Conservation (phyloP, 2,797 vertebrate species). For the Rhincodon typus region DNA sequence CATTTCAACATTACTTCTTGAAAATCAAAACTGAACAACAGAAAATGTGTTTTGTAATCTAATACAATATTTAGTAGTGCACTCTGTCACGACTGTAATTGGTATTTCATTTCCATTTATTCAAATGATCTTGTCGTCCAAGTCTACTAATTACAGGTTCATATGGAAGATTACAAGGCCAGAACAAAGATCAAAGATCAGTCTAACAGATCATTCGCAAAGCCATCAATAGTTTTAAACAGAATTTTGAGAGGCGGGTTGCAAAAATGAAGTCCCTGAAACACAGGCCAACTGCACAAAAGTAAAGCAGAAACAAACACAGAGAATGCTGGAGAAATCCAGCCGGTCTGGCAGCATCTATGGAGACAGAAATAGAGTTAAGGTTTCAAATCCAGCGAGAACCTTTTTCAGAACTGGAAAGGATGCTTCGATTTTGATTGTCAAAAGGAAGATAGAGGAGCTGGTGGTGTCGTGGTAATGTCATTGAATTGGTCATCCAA, state of each 20-base stretch:
- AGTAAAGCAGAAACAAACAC: background rate
- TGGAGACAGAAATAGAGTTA: no score
- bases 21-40: background rate
- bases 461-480: no score
- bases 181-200: background rate
- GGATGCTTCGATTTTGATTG: background rate
- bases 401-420: no score
- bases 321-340: no score
- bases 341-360: no score
- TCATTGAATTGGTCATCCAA: no score
- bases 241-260: background rate
- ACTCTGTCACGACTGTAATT: no score
- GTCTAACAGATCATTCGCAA: background rate
- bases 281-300: background rate
- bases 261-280: background rate
- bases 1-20: background rate
- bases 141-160: background rate
- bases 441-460: background rate
- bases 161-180: background rate
- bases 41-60: background rate
- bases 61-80: no score
- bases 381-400: no score
- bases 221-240: background rate
- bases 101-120: background rate
- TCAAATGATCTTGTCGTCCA: no score